Conservation (phyloP, 2,113 vertebrate species). For the Malurus elegans region DNA sequence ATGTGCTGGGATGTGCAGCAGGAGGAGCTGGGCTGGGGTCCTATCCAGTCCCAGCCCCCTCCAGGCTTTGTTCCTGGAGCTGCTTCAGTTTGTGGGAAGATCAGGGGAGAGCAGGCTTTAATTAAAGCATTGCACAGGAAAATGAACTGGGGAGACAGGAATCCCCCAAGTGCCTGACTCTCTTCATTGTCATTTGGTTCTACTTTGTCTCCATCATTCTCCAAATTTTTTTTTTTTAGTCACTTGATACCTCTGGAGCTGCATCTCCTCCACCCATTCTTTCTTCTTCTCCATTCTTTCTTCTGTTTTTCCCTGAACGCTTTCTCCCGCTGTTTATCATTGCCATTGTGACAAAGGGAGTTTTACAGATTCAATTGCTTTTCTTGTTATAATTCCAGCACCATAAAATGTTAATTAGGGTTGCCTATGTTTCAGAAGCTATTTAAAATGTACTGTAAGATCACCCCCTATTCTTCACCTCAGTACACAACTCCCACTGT, state of each 20-base stretch:
- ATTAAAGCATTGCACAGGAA: neutral
- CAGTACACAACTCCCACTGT: neutral
- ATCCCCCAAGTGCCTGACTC: neutral
- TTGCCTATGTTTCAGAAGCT: slow-evolving; percentile 18
- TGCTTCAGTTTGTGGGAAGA: neutral
- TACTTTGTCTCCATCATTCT: neutral
- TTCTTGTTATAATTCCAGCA: slow-evolving; percentile 1
- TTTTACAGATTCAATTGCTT: slow-evolving; percentile 35
- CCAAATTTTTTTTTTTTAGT: neutral
- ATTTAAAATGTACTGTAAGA: neutral
- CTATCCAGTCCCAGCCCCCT: too few species aligned
- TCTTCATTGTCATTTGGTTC: neutral
- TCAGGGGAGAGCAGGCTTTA: neutral
- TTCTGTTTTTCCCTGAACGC: neutral
- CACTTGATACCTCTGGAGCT: neutral
- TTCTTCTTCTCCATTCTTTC: neutral
- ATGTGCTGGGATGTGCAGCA: too few species aligned
- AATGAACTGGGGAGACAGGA: neutral
- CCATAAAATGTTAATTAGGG: slow-evolving; percentile 41
- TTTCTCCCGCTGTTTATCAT: neutral
- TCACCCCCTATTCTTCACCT: neutral
- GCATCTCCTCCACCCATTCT: neutral
- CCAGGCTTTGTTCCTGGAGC: neutral
- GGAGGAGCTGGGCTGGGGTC: neutral
- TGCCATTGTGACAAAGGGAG: slow-evolving; percentile 6